Conservation (phyloP, 2,888 invertebrate species). For the Siphlonurus alternatus region DNA sequence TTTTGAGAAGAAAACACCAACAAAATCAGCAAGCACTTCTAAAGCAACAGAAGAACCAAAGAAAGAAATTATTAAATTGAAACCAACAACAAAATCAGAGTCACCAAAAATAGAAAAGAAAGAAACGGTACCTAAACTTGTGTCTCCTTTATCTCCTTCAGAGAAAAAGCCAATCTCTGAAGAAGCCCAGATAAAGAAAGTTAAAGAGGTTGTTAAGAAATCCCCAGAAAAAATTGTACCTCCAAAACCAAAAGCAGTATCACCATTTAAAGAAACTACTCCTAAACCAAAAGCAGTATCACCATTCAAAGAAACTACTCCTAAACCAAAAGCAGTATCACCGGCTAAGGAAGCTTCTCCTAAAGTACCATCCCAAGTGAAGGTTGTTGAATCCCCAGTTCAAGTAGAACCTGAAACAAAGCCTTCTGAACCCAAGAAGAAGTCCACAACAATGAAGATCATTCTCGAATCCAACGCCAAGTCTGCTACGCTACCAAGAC, state of each 20-base stretch:
- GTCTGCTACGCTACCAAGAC: conserved; percentile 47
- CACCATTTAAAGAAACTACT: neutral
- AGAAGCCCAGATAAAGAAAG: neutral
- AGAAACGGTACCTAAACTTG: neutral
- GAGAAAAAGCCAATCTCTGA: conserved; percentile 5
- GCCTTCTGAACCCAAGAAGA: neutral
- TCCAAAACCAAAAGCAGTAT: neutral
- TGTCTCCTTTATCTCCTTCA: neutral
- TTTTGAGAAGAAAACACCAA: conserved; percentile 44
- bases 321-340: neutral
- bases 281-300: neutral
- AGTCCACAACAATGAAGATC: conserved; percentile 27
- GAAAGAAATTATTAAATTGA: neutral
- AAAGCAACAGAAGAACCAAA: conserved; percentile 4
- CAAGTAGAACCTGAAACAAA: neutral
- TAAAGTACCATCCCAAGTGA: neutral
- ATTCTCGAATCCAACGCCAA: conserved; percentile 30
- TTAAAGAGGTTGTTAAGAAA: neutral
- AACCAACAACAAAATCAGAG: neutral
- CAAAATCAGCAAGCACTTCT: conserved; percentile 25
- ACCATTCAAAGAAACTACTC: neutral
- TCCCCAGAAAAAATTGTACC: neutral
- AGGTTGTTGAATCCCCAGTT: neutral
- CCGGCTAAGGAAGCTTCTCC: neutral
- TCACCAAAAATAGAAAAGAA: neutral